Conservation (phyloP, 2,113 vertebrate species). For the Nerophis lumbriciformis region DNA sequence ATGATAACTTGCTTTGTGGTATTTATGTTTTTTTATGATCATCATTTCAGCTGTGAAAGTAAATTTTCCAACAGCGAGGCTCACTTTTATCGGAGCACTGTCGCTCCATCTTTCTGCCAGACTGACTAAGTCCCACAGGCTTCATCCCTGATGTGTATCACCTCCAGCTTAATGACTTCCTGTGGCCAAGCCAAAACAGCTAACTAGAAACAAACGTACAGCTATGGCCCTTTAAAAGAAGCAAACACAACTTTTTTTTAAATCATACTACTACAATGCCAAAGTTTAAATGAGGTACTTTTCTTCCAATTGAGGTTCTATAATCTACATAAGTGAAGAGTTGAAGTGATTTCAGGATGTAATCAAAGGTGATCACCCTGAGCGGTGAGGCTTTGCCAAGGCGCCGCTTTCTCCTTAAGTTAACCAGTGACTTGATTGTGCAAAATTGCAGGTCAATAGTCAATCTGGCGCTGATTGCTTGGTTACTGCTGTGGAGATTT, state of each 20-base stretch:
- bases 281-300: no score
- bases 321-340: slow-evolving; percentile 15
- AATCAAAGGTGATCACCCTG: slow-evolving; percentile 25
- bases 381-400: slow-evolving; percentile 20
- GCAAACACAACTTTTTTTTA: no score
- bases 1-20: no score
- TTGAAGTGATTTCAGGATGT: slow-evolving; percentile 16
- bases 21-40: no score
- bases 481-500: slow-evolving; percentile 13
- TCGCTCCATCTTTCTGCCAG: slow-evolving; percentile 46
- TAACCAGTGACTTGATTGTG: slow-evolving; percentile 27
- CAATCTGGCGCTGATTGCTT: slow-evolving; percentile 24
- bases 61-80: no score
- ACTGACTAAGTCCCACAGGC: slow-evolving; percentile 46
- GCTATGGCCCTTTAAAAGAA: slow-evolving; percentile 9
- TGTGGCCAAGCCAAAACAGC: slow-evolving; percentile 36
- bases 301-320: not conserved
- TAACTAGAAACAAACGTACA: slow-evolving; percentile 19
- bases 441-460: slow-evolving; percentile 33
- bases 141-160: slow-evolving; percentile 49
- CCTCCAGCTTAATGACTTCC: slow-evolving; percentile 37
- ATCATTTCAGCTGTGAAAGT: no score
- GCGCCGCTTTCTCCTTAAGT: slow-evolving; percentile 14
- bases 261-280: no score
- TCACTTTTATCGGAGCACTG: not conserved